Base-by-base conservation (phyloP, 2,113 vertebrate genomes). In the Syngnathus typhle region DNA sequence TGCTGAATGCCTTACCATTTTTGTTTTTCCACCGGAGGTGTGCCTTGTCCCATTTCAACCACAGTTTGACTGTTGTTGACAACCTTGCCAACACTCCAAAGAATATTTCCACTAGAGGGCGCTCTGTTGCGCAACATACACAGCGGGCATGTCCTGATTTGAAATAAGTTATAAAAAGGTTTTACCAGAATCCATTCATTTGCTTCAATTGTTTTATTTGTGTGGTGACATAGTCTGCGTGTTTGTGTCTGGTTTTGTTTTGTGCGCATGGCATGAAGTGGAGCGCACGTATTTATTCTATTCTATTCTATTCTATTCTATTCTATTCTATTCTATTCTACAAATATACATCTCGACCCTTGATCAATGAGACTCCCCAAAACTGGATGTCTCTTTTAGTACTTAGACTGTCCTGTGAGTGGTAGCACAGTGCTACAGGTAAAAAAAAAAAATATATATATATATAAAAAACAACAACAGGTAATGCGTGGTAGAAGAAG, bases 91-190 rank as follows among this genome's bases (percentile, higher is more conserved):
- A 78, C 84, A 82, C 84, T 87, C 85, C 82, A 77, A 75, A 82
- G 72, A 78, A 67, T 66, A 75, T 63, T 60, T 73, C 83, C 79
- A 74, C 69, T 73, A 78, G 77, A 77, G 81, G 85, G 80, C 38
- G 76, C 81, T 71, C 46, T 61, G 55, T 60, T 76, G 75, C 72
- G 71, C 72, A 81, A 76, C 75, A 69, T 68, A 72, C 72, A 80
- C 78, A 52, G 80, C 78, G 81, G 70, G 81, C 79, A 79, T 60
- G 68, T 74, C 82, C 76, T 87, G 83, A 80, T 83, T 89, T 89
- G 82, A 82, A 72, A 82, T 74, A 84, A 69, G 78, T 87, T 85
- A 89, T 84, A 89, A 88, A 39, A 86, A 87, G 69, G 72, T 82
- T 87, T 80, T 77, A 77, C 79, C 78, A 82, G 77, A 89, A 82